These are phyloP conservation scores for Acrobasis consociella DNA, from an alignment of 2,888 invertebrate genomes.

Conservation along the genomic window DNA sequence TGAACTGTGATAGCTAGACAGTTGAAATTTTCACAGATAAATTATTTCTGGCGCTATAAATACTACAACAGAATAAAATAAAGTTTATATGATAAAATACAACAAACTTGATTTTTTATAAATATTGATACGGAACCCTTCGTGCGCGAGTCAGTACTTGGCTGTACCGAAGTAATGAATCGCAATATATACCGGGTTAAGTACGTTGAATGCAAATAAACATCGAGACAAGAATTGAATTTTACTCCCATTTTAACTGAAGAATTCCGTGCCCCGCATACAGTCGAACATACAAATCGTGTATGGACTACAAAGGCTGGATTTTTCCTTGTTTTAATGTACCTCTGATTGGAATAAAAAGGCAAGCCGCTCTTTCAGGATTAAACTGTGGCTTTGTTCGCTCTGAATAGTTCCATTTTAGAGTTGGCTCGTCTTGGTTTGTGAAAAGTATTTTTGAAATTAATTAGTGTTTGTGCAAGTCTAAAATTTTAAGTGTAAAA, in stretches of 20 bases:
- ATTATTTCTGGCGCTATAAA: no score
- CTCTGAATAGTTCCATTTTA: constrained; percentile 15
- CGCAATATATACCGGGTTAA: background rate
- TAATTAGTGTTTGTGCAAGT: no score
- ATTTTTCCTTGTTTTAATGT: constrained; percentile 12
- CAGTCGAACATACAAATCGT: background rate
- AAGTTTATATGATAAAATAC: background rate
- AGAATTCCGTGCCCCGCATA: constrained; percentile 11
- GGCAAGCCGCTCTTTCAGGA: constrained; percentile 11
- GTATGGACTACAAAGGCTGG: constrained; percentile 13
- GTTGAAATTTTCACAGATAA: no score
- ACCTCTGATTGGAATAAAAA: constrained; percentile 17
- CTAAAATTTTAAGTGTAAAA: no score
- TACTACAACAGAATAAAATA: no score
- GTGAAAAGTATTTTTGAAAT: no score
- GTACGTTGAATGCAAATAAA: constrained; percentile 4
- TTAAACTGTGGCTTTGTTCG: constrained; percentile 20
- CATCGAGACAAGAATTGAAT: constrained; percentile 4
- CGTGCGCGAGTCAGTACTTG: no score
- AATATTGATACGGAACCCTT: no score
- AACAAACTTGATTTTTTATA: no score
- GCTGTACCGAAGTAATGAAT: background rate
- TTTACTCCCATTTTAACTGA: constrained; percentile 5
- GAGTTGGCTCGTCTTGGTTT: no score
- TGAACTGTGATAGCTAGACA: no score